Evolutionary conservation across 2,888 invertebrate species (phyloP).

Genomic region (Spisula solida): DNA sequence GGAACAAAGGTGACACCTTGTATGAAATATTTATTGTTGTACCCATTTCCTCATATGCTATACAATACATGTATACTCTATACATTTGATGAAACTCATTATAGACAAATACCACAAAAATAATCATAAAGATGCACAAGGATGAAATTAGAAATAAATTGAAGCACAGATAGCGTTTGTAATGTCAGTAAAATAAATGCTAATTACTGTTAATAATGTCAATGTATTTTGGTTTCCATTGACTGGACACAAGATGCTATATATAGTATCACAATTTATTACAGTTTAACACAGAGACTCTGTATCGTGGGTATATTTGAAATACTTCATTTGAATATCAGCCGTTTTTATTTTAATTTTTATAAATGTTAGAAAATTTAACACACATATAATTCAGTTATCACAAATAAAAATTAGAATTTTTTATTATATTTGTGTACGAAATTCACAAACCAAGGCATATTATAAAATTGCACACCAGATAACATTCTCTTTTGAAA

Average conservation of each 20-base stretch:
- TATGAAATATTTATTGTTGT: too few relatives aligned
- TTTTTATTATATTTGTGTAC: too few relatives aligned
- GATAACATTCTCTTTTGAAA: too few relatives aligned
- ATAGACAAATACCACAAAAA: neutral
- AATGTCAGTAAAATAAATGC: conserved; percentile 2
- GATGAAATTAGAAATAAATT: neutral
- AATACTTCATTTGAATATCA: neutral
- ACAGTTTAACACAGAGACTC: neutral
- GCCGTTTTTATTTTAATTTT: neutral
- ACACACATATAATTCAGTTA: neutral
- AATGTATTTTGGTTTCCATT: neutral
- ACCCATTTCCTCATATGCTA: too few relatives aligned
- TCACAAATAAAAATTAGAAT: too few relatives aligned
- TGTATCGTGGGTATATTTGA: conserved; percentile 1
- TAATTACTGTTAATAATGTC: conserved; percentile 9
- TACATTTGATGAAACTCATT: too few relatives aligned
- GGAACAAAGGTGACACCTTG: neutral
- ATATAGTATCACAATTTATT: neutral
- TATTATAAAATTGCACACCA: too few relatives aligned
- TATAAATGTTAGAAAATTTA: neutral
- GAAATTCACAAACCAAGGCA: too few relatives aligned
- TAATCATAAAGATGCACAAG: neutral
- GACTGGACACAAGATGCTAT: neutral
- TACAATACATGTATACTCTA: too few relatives aligned
- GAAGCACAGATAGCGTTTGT: neutral